Evolutionary conservation across 2,797 vertebrate genomes (phyloP).

Genomic region (Limnodromus scolopaceus): DNA sequence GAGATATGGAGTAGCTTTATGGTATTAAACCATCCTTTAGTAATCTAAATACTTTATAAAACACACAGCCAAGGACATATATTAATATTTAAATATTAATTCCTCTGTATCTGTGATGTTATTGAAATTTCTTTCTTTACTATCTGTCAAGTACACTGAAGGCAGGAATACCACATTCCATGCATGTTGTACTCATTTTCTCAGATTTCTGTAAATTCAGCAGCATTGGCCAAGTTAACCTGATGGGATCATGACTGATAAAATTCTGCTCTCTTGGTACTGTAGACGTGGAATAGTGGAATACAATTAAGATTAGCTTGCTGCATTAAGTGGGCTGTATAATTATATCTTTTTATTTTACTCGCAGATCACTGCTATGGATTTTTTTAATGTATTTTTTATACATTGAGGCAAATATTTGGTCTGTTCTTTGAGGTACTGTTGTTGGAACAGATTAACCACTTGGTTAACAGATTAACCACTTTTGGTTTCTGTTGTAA

Average conservation of each 20-base stretch:
- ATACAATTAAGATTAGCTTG: neutral
- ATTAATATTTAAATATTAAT: neutral
- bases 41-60: neutral
- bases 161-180: neutral
- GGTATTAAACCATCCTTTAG: neutral
- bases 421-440: neutral
- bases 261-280: neutral
- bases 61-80: neutral
- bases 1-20: neutral
- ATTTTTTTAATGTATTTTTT: neutral
- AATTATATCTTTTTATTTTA: neutral
- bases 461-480: neutral
- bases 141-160: neutral
- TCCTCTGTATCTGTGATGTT: neutral
- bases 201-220: neutral
- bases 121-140: neutral
- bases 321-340: neutral
- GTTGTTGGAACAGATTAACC: neutral
- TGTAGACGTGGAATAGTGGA: accelerated
- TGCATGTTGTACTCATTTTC: neutral
- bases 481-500: neutral
- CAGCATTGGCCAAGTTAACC: neutral
- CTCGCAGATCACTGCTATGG: neutral
- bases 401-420: neutral
- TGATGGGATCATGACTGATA: neutral